Evolutionary conservation across 2,113 vertebrate genomes (phyloP), one percentile per base, ranked within the genome.

Genomic region (Labeo catla): DNA sequence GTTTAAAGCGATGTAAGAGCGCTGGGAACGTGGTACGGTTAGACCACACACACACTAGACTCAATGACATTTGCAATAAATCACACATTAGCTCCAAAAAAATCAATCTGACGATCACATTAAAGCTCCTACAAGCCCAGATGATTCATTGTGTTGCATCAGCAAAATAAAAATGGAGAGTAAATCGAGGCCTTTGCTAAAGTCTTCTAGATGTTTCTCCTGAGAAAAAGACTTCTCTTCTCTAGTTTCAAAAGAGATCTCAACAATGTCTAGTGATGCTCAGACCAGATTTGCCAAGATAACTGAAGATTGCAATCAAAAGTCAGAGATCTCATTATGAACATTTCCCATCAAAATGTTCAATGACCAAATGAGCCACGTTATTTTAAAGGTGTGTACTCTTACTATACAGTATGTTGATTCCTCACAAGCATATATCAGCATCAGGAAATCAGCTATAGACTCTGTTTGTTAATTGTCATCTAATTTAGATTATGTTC

Each of bases 11-110:
- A 70, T 70, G 66, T 70, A 70, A 19, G 36, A 34, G 16, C 7
- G 7, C 12, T 8, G 66, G 66, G 66, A 43, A 70, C 28, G 34
- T 1, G n/a, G 61, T 63, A 63, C 61, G 34, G 63, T 72, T 15
- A 21, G 70, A 73, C 70, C 72, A 74, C 72, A 74, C 72, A n/a
- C 43, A 73, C 43, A 54, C 52, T 47, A 21, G 8, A 49, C 45
- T 23, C 10, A 49, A 23, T 21, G 9, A 12, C 10, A 4, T 74
- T 74, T 49, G 12, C 21, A 70, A 74, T 47, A 11, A 74, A 74
- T 74, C 43, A n/a, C 39, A 70, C 28, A 47, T 73, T 21, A 21
- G 70, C 70, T 74, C 15, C 9, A 47, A 39, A 73, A 59, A 47
- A 6, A n/a, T 47, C 66, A 4, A 16, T 68, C 65, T 8, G 65